A percentile compares a stretch with the other conserved stretches of the same genome.
Evolutionary conservation across 2,888 invertebrate species (phyloP).

Genomic region (Tethea ocularis): DNA sequence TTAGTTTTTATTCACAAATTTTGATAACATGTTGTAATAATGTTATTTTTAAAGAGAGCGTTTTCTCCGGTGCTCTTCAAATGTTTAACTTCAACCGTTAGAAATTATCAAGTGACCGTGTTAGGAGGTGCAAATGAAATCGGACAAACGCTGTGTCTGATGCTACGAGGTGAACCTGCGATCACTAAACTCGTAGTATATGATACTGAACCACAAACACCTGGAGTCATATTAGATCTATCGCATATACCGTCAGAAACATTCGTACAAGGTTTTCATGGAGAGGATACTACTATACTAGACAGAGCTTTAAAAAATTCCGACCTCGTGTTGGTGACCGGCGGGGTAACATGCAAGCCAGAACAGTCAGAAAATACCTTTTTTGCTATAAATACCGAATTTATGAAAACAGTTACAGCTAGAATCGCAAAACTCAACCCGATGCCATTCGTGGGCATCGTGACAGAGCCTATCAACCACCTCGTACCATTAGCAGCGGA

Average conservation of each 20-base stretch:
- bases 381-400: slow-evolving; percentile 76
- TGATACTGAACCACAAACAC: slow-evolving; percentile 67
- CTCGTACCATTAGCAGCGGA: slow-evolving; percentile 75
- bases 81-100: slow-evolving; percentile 15
- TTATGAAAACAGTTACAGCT: slow-evolving; percentile 57
- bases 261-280: slow-evolving; percentile 53
- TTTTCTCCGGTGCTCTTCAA: slow-evolving; percentile 1
- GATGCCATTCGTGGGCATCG: slow-evolving; percentile 68
- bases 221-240: slow-evolving; percentile 72
- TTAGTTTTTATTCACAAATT: slow-evolving; percentile 16
- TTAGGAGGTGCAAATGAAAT: slow-evolving; percentile 73
- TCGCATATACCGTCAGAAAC: slow-evolving; percentile 72
- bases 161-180: slow-evolving; percentile 83
- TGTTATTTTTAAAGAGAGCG: background rate
- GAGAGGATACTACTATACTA: slow-evolving; percentile 52
- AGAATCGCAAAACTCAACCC: slow-evolving; percentile 54
- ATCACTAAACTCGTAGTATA: slow-evolving; percentile 85
- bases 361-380: slow-evolving; percentile 84
- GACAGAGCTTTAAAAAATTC: slow-evolving; percentile 74
- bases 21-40: background rate
- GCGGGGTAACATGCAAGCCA: slow-evolving; percentile 85
- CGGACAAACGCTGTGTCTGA: slow-evolving; percentile 81
- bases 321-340: slow-evolving; percentile 87
- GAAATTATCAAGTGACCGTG: slow-evolving; percentile 62
- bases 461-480: slow-evolving; percentile 74